Percentiles rank a stretch among this genome's conserved stretches.
Conservation (phyloP, 2,797 vertebrate species). For the Macropus fuliginosus region DNA sequence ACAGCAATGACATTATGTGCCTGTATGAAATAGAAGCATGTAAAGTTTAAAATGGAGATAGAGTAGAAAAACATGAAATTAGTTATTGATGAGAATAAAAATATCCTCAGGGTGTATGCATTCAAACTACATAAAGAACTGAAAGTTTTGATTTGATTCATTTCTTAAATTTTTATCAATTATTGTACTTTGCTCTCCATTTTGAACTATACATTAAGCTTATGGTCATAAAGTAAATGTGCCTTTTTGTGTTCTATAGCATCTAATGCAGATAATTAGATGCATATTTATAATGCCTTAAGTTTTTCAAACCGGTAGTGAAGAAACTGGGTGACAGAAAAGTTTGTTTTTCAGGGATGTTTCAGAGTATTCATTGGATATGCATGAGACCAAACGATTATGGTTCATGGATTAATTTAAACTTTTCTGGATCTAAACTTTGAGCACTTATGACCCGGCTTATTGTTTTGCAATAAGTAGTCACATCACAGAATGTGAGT, state of each 20-base stretch:
- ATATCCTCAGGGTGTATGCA: background rate
- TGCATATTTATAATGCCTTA: background rate
- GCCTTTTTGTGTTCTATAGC: background rate
- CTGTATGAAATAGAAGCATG: background rate
- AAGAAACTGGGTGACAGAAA: background rate
- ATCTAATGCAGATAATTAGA: background rate
- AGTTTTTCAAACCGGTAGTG: background rate
- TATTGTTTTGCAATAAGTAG: background rate
- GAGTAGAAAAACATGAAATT: constrained; percentile 4
- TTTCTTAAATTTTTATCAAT: background rate
- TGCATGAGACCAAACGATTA: background rate
- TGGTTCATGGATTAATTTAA: background rate
- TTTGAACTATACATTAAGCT: constrained; percentile 1
- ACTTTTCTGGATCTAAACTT: constrained; percentile 3
- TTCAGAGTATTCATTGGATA: background rate
- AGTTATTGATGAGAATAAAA: constrained; percentile 36
- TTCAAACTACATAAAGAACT: constrained; percentile 9
- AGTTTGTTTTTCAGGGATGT: background rate
- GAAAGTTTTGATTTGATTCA: constrained; percentile 19
- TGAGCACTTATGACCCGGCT: background rate
- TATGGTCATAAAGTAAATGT: background rate
- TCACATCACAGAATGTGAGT: background rate
- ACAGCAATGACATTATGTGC: background rate
- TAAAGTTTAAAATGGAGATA: constrained; percentile 36
- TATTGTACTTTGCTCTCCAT: background rate